Evolutionary conservation across 92 coral and sea anemone species (phyloP), one percentile per base, ranked within the genome.

Genomic region (Anthopleura xanthogrammica): DNA sequence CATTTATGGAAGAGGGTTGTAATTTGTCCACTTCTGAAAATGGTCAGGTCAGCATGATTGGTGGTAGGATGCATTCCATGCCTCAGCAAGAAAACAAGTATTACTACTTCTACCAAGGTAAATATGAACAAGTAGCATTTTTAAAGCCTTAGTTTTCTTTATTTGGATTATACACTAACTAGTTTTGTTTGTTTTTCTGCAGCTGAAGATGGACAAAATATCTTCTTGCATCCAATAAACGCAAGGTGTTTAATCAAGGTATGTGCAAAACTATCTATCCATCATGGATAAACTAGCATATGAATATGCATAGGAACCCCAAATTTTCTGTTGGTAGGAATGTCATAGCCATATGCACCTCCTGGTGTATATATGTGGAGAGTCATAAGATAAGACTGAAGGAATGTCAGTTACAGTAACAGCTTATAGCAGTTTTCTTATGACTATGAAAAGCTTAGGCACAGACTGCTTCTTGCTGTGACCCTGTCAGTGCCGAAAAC

Each of bases 181-280:
- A 8, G 29, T 62, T 62, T 62, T 29, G 29, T 62, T 20, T 20
- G 70, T 20, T 68, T 24, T 24, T 68, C 70, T 62, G 8, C 86
- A 95, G 98, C 98, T 87, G 94, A 94, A 77, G 98, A 95, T 89
- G 98, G 98, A 14, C 98, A 95, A 72, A 92, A 95, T 83, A 89
- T 95, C 70, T 95, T 95, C 90, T 86, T 95, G 64, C 97, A 95
- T 72, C 93, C 98, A 13, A 79, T 95, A 9, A 95, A 95, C 94
- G 96, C 98, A 54, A 95, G 98, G 20, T 94, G 98, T 80, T 75
- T 95, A 56, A 87, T 95, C 4, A 94, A 92, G 95, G 98, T 95
- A 85, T 50, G 48, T 74, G 0, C 54, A 50, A 5, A 50, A 12
- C 58, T 54, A 54, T 1, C 58, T 54, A 54, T 11, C 58, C 16